Base-by-base conservation (phyloP, 2,113 vertebrate genomes). In the Anoura caudifer region DNA sequence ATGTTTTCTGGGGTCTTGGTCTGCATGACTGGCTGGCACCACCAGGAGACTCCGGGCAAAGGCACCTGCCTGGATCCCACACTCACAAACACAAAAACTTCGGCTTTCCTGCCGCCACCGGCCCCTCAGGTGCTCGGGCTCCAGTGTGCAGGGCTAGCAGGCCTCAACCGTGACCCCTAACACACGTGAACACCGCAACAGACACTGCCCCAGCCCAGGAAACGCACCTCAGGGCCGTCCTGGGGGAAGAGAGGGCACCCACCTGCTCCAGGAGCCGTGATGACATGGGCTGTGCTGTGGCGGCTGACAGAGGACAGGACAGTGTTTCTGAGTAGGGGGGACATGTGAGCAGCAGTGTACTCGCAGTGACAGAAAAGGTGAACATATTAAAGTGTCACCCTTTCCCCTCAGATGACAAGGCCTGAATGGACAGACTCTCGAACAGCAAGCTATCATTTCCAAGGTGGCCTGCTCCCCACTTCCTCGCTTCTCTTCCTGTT, bases 21-120 rank as follows among this genome's bases (percentile, higher is more conserved):
- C 56, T 13, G 0, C 45, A 2, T 20, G 22, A 33, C 3, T 14
- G 2, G 7, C 54, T 31, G 0, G 41, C 17, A 2, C 17, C 12
- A 5, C 43, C 17, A 33, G 65, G 28, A 72, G 45, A 26, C 38
- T 45, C 43, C 26, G 11, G 24, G 41, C 3, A 50, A 45, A 56
- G 54, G 52, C 10, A 59, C 28, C 31, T 69, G 54, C 11, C 73
- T 19, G 41, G n/a, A 41, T 22, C 20, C 75, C 69, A 83, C 47
- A 15, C 7, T 79, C 22, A 38, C 9, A 31, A n/a, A 45, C 12
- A 43, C 13, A 10, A 19, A 45, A 83, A 11, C 2, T 0, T 0
- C 36, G 0, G 38, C 31, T 77, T 61, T 52, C 59, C 5, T 67
- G 8, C 17, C 1, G 10, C 1, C 17, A 31, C 28, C 0, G 0